Base-by-base conservation (phyloP, 2,888 invertebrate species). In the Stramonita haemastoma region DNA sequence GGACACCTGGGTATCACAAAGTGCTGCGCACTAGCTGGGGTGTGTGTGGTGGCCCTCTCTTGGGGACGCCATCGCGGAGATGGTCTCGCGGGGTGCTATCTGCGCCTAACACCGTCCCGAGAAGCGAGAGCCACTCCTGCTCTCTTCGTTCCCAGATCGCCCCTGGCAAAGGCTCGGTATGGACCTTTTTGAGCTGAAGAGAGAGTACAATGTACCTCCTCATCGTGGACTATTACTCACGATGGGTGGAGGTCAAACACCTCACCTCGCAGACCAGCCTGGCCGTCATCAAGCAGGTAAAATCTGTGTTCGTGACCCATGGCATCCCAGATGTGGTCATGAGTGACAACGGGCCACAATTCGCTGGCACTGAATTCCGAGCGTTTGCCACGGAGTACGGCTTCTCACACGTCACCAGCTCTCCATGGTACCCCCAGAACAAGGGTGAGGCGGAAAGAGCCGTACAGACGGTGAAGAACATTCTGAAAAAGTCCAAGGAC, bases 311-410 rank as follows among this genome's bases (percentile, higher is more conserved):
- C 34, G 89, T 77, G 5, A 73, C 15, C 6, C 70, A 85, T 85
- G 89, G 89, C 83, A 89, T 85, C 22, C 77, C 89, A 29, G 89
- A 86, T 19, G 32, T 73, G 11, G 57, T 85, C 0, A 32, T 88
- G 32, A 73, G 86, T n/a, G 86, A 90, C 73, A 90, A 86, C 60
- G 88, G 88, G 0, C 86, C 86, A 0, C 87, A 90, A 36, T 90
- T 90, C 32, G 56, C 84, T 2, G 46, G 73, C 11, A 19, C 29
- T 1, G 81, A 87, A 15, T 89, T 90, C 70, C 5, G 0, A 32
- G 84, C 57, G 13, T 90, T 90, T 77, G 57, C 87, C 13, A 32
- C n/a, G 6, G n/a, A 46, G 32, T 88, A 85, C 26, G 79, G 60
- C 11, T 90, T 81, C 36, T 19, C 36, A 4, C 81, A 81, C 46